These are phyloP conservation scores for Turnix velox DNA, from an alignment of 2,113 vertebrate genomes.

Conservation along the genomic window DNA sequence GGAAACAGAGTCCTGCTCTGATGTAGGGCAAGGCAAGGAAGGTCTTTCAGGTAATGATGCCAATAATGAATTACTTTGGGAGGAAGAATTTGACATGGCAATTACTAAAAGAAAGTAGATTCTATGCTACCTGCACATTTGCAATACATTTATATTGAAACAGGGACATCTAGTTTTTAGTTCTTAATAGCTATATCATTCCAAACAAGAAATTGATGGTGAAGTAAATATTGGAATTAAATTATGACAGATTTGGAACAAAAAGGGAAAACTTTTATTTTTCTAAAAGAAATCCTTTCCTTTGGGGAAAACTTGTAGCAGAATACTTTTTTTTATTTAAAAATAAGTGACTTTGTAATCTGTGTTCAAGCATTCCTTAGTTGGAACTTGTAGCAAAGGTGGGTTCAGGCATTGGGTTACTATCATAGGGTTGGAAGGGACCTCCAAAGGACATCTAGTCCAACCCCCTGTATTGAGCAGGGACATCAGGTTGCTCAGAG, in stretches of 20 bases:
- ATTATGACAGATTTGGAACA: neutral
- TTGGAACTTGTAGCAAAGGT: neutral
- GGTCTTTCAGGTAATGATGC: neutral
- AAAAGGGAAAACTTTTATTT: neutral
- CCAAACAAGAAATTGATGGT: neutral
- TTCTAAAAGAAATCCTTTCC: neutral
- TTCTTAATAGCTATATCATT: neutral
- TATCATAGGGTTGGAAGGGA: too few relatives aligned
- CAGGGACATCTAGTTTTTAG: neutral
- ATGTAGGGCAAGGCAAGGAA: neutral
- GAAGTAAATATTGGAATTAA: neutral
- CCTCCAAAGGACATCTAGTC: too few relatives aligned
- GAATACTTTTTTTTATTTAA: neutral
- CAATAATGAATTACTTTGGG: neutral
- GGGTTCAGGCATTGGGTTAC: neutral
- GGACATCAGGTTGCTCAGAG: too few relatives aligned
- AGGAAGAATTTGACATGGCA: neutral
- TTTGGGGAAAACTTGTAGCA: neutral
- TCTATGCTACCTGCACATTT: neutral
- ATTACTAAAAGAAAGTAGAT: neutral
- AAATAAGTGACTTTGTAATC: neutral
- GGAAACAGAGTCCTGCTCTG: slow-evolving; percentile 4
- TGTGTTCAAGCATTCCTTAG: neutral
- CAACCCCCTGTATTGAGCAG: too few relatives aligned
- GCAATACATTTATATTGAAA: neutral